phyloP scores from a whole-genome alignment of 2,113 vertebrate species.

The Poeciliopsis prolifica region DNA sequence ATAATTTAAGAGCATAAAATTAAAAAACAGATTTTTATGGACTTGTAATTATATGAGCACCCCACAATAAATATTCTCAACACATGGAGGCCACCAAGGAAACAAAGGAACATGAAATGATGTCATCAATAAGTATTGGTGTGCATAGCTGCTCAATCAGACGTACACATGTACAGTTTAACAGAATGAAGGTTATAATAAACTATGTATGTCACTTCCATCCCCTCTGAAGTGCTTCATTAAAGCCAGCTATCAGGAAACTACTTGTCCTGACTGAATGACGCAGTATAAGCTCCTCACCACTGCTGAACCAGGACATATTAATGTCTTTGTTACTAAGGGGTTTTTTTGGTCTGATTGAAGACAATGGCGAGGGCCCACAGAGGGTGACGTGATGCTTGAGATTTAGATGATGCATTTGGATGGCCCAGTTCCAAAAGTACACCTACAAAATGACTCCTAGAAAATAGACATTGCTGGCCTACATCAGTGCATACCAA shows the following conservation, averaged over 20 bases:
- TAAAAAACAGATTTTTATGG: too few species aligned
- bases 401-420: slow-evolving; percentile 49
- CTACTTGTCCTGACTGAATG: slow-evolving; percentile 3
- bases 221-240: background rate
- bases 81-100: too few species aligned
- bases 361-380: slow-evolving; percentile 9
- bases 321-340: background rate
- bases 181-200: too few species aligned
- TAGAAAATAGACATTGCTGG: slow-evolving; percentile 53
- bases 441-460: slow-evolving; percentile 58
- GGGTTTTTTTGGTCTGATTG: slow-evolving; percentile 13
- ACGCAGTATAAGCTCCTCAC: background rate
- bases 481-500: slow-evolving; percentile 50
- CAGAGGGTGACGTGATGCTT: slow-evolving; percentile 45
- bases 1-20: too few species aligned
- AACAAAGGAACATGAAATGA: too few species aligned
- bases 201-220: background rate
- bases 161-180: too few species aligned
- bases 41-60: too few species aligned
- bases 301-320: slow-evolving; percentile 2
- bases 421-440: slow-evolving; percentile 52
- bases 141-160: too few species aligned
- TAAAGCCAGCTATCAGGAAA: background rate
- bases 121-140: too few species aligned
- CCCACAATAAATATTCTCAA: too few species aligned